Evolutionary conservation across 2,888 invertebrate species (phyloP).

Genomic region (Lasioglossum figueresi): DNA sequence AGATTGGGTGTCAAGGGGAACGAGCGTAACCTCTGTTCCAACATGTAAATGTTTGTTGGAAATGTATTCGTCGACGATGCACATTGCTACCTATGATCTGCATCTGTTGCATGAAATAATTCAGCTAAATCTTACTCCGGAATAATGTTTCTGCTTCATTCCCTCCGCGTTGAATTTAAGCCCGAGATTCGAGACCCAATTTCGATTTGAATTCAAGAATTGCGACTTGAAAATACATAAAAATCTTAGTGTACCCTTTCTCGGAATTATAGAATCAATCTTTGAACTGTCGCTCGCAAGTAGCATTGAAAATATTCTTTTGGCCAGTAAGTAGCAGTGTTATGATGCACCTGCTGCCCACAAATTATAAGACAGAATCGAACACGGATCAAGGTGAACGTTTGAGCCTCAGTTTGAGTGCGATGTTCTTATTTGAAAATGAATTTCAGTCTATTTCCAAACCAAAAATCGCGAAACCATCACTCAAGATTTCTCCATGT

Average conservation of each 20-base stretch:
- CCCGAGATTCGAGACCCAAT: neutral
- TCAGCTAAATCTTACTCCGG: neutral
- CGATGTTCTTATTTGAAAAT: neutral
- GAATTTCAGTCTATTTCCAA: neutral
- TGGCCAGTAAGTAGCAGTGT: too few species aligned
- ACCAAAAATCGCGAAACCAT: neutral
- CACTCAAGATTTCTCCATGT: too few species aligned
- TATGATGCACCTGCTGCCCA: too few species aligned
- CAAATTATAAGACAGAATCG: too few species aligned
- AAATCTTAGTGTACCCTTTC: too few species aligned
- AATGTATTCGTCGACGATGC: constrained; percentile 40
- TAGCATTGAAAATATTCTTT: too few species aligned
- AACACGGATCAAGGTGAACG: neutral
- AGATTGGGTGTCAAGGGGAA: constrained; percentile 66
- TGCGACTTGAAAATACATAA: too few species aligned
- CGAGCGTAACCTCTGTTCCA: constrained; percentile 57
- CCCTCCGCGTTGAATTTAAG: neutral
- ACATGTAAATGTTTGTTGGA: constrained; percentile 58
- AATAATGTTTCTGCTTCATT: neutral
- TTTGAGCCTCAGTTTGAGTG: neutral
- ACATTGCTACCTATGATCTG: neutral
- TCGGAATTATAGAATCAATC: too few species aligned
- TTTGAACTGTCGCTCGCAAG: too few species aligned
- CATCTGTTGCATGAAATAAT: neutral
- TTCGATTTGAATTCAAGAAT: neutral